These are phyloP conservation scores for Pseudorhombus dupliciocellatus DNA, from an alignment of 2,113 vertebrate genomes.

Conservation along the genomic window DNA sequence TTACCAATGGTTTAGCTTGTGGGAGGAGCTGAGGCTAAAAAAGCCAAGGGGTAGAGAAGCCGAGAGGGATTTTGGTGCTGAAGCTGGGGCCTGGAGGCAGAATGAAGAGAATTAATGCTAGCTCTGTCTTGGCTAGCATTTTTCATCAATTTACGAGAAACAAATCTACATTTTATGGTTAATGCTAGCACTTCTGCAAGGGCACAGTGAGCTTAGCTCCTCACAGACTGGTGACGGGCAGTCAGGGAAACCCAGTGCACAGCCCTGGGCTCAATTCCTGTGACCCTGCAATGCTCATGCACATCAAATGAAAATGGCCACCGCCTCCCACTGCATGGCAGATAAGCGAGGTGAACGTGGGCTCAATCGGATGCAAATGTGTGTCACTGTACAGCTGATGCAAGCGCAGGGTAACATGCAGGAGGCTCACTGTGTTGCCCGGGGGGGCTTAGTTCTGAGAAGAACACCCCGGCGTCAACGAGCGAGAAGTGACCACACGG, in stretches of 20 bases:
- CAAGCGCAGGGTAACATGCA: slow-evolving; percentile 49
- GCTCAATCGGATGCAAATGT: slow-evolving; percentile 53
- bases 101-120: too few relatives aligned
- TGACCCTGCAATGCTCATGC: slow-evolving; percentile 7
- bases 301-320: too few relatives aligned
- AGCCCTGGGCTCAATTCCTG: slow-evolving; percentile 7
- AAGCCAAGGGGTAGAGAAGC: too few relatives aligned
- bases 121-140: too few relatives aligned
- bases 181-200: slow-evolving; percentile 3
- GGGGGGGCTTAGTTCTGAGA: slow-evolving; percentile 32
- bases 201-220: slow-evolving; percentile 21
- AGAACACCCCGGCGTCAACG: slow-evolving; percentile 30
- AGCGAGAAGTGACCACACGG: slow-evolving; percentile 19
- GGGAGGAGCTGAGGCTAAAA: too few relatives aligned
- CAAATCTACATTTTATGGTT: slow-evolving; percentile 7
- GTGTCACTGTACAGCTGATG: slow-evolving; percentile 63
- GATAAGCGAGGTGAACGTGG: slow-evolving; percentile 24
- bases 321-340: too few relatives aligned
- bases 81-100: too few relatives aligned
- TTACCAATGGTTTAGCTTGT: too few relatives aligned
- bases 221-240: slow-evolving; percentile 21
- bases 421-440: slow-evolving; percentile 45
- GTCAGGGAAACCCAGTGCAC: background rate
- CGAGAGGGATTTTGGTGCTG: too few relatives aligned
- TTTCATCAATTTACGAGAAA: too few relatives aligned